A percentile compares a stretch with the other conserved stretches of the same genome.
Conservation (phyloP, 2,888 invertebrate species). For the Ophion slaviceki region DNA sequence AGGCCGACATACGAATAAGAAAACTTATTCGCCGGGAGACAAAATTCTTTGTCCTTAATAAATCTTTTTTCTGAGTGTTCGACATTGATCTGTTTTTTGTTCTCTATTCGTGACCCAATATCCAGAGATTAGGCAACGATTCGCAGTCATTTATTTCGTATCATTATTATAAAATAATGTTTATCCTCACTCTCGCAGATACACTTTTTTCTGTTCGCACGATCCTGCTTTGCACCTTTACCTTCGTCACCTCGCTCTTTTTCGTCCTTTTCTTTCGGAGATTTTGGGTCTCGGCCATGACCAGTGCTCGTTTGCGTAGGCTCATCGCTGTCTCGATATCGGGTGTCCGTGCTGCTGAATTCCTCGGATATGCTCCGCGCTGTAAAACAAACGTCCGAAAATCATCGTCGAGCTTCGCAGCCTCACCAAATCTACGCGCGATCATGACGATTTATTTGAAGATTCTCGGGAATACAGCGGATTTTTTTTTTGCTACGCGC, state of each 20-base stretch:
- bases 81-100: too few species aligned
- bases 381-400: constrained; percentile 83
- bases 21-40: too few species aligned
- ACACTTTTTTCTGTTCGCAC: background rate
- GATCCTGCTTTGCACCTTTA: constrained; percentile 78
- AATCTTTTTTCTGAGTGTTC: too few species aligned
- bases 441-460: background rate
- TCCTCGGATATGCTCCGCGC: constrained; percentile 98
- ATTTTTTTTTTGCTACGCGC: too few species aligned
- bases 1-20: too few species aligned
- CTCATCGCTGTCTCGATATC: constrained; percentile 87
- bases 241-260: constrained; percentile 91
- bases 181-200: background rate
- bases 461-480: background rate
- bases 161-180: background rate
- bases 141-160: too few species aligned
- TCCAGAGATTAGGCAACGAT: too few species aligned
- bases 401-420: constrained; percentile 27
- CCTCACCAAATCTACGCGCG: background rate
- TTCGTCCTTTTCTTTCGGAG: constrained; percentile 92
- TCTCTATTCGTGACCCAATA: too few species aligned
- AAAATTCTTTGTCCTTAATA: too few species aligned
- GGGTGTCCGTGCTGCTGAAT: constrained; percentile 95
- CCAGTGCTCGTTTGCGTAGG: constrained; percentile 77
- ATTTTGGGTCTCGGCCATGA: constrained; percentile 85